A percentile compares a stretch with the other conserved stretches of the same genome.
phyloP scores from a whole-genome alignment of 30 jellyfish, hydroid and myxozoan species.

The Aurelia sp. region DNA sequence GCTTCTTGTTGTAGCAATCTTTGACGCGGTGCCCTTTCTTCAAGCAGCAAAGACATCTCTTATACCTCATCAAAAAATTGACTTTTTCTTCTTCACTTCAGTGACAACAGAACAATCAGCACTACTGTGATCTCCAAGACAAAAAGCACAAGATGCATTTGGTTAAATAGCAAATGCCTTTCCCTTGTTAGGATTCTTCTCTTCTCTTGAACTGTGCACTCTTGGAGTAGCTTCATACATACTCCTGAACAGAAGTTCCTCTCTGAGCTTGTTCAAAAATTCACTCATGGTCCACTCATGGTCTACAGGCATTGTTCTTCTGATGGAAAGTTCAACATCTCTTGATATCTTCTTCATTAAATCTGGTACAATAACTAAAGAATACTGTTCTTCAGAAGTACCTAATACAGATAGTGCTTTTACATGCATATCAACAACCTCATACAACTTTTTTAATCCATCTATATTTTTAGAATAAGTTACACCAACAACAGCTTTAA shows the following conservation, averaged over 20 bases:
- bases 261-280: no score
- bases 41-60: no score
- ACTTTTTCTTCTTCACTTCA: conserved; percentile 38
- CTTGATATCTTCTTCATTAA: no score
- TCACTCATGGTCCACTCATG: conserved; percentile 39
- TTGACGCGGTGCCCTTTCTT: no score
- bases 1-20: no score
- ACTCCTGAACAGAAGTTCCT: conserved; percentile 54
- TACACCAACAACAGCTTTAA: conserved; percentile 29
- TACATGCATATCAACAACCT: conserved; percentile 34
- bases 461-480: conserved; percentile 39
- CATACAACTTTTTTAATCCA: conserved; percentile 46
- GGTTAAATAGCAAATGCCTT: conserved; percentile 47
- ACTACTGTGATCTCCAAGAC: no score
- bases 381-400: no score
- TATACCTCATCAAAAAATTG: no score
- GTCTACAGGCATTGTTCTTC: no score
- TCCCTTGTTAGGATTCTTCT: conserved; percentile 39
- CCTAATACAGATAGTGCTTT: conserved; percentile 32
- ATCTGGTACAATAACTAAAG: no score
- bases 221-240: conserved; percentile 43
- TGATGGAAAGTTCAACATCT: no score
- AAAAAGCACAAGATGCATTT: conserved; percentile 17
- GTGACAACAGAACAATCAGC: conserved; percentile 16
- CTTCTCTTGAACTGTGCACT: conserved; percentile 39